These are phyloP conservation scores for Drosophila testacea DNA, from an alignment of 2,888 invertebrate species.

Conservation along the genomic window DNA sequence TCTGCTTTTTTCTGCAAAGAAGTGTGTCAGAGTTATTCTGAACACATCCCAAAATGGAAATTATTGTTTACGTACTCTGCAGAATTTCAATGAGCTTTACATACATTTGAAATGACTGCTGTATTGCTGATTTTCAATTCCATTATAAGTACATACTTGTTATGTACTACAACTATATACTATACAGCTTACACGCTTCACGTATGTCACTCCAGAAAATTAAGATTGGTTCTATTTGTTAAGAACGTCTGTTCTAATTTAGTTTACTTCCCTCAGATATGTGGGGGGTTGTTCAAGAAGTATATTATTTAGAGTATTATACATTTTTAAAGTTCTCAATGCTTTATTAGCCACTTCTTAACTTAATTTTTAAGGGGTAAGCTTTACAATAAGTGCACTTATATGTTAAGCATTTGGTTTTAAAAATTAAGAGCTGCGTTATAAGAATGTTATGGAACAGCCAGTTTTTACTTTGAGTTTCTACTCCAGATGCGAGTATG, in stretches of 20 bases:
- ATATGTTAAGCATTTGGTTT: neutral
- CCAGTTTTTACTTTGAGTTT: neutral
- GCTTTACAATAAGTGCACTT: conserved; percentile 1
- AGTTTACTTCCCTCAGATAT: neutral
- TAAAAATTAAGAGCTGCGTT: neutral
- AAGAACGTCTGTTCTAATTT: neutral
- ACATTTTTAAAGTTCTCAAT: neutral
- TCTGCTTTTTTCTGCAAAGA: neutral
- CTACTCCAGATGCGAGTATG: conserved; percentile 15
- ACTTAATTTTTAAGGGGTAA: neutral
- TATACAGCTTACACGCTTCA: neutral
- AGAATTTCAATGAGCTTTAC: conserved; percentile 15
- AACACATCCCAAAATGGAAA: neutral
- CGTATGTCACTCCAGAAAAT: conserved; percentile 10
- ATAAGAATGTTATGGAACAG: neutral
- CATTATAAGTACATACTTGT: neutral
- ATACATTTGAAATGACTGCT: neutral
- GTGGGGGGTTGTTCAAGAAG: neutral
- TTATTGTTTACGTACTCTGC: conserved; percentile 3
- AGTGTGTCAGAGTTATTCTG: conserved; percentile 1
- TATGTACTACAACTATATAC: neutral
- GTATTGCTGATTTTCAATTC: neutral
- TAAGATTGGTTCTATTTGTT: neutral
- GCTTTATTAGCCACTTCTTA: neutral
- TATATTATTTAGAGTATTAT: neutral